phyloP scores from a whole-genome alignment of 2,797 vertebrate genomes.

The Arrhamphus sclerolepis region DNA sequence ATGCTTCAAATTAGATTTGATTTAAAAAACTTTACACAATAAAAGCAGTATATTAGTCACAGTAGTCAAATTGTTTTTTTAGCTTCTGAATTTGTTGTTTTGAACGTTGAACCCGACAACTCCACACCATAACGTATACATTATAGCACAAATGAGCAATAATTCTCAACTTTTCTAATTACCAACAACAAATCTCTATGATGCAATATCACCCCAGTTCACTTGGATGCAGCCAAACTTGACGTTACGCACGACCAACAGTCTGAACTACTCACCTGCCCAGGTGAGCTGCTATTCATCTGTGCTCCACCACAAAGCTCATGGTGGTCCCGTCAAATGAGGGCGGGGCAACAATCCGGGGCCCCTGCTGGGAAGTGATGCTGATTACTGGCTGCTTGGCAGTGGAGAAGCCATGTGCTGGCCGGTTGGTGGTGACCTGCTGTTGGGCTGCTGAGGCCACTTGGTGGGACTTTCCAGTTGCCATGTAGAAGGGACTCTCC shows the following conservation, averaged over 20 bases:
- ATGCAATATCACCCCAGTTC: too few species aligned
- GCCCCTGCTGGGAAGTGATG: conserved; percentile 91
- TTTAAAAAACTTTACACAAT: too few species aligned
- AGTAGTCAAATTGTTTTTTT: too few species aligned
- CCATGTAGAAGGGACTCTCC: conserved; percentile 90
- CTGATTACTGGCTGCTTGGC: conserved; percentile 90
- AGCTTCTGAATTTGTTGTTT: too few species aligned
- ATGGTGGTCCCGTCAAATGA: conserved; percentile 97
- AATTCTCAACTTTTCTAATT: too few species aligned
- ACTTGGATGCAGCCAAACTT: too few species aligned
- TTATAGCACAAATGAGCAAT: too few species aligned
- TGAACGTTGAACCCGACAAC: too few species aligned
- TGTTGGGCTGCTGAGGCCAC: conserved; percentile 53
- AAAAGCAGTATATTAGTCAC: too few species aligned
- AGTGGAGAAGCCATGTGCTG: conserved; percentile 51
- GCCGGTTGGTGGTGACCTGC: conserved; percentile 19
- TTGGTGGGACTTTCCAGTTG: conserved; percentile 78
- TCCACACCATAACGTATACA: too few species aligned
- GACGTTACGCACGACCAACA: background rate
- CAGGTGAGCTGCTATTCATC: conserved; percentile 70
- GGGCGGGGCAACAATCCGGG: conserved; percentile 90
- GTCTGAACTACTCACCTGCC: conserved; percentile 53
- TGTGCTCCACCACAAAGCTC: conserved; percentile 98
- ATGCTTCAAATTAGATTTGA: too few species aligned
- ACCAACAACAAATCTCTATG: too few species aligned